These are phyloP conservation scores for Colinus virginianus DNA, from an alignment of 2,113 vertebrate species.

Conservation along the genomic window DNA sequence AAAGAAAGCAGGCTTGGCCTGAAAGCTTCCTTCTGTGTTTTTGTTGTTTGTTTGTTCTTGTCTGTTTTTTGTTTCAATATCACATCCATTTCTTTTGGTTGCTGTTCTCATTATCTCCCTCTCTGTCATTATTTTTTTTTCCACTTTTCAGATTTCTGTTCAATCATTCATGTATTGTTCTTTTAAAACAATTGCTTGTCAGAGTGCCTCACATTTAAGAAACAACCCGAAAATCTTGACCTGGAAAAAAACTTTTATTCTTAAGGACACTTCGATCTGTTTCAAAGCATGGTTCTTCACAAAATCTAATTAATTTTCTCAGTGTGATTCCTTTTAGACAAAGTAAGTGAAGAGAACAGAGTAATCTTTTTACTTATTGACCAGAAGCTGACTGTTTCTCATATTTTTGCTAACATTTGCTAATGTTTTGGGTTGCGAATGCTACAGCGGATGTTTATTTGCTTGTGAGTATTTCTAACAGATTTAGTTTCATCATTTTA, in stretches of 20 bases:
- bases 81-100: background rate
- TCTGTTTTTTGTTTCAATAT: background rate
- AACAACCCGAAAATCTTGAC: conserved; percentile 3
- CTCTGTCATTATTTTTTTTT: background rate
- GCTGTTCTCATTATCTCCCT: background rate
- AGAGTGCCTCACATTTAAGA: background rate
- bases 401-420: background rate
- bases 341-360: background rate
- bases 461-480: background rate
- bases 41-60: background rate
- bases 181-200: conserved; percentile 25
- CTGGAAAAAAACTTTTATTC: background rate
- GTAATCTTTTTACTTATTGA: conserved; percentile 12
- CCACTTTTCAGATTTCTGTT: background rate
- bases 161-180: background rate
- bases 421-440: conserved; percentile 1
- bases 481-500: background rate
- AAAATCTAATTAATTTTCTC: conserved; percentile 54
- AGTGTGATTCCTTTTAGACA: conserved; percentile 35
- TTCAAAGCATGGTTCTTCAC: conserved; percentile 3
- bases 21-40: background rate
- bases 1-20: rapidly evolving
- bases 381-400: background rate
- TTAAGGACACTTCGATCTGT: conserved; percentile 25
- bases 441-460: background rate